phyloP scores from a whole-genome alignment of 2,797 vertebrate genomes.

The Distichodus sexfasciatus region DNA sequence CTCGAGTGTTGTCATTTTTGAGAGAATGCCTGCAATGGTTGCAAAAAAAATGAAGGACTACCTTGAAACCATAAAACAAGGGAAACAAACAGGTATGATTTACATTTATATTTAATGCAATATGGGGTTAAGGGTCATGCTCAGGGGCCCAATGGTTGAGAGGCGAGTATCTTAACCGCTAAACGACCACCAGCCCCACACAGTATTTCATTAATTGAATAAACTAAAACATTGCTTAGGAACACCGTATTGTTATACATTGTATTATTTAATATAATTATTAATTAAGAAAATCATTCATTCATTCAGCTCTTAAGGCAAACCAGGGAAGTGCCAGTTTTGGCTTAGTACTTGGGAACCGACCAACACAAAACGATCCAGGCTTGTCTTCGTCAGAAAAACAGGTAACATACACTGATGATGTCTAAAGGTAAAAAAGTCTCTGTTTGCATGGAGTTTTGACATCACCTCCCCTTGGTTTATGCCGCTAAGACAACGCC shows the following conservation, averaged over 20 bases:
- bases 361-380: slow-evolving; percentile 83
- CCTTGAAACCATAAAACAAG: slow-evolving; percentile 85
- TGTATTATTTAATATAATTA: not conserved
- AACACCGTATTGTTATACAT: not conserved
- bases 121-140: no score
- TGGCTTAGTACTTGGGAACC: slow-evolving; percentile 83
- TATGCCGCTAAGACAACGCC: slow-evolving; percentile 71
- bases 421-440: not conserved
- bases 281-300: not conserved
- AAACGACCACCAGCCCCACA: no score
- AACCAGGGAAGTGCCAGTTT: slow-evolving; percentile 93
- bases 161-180: no score
- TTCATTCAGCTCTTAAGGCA: slow-evolving; percentile 79
- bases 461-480: not conserved
- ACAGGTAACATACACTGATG: slow-evolving; percentile 75
- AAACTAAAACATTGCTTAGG: no score
- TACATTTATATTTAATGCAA: no score
- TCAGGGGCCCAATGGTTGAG: no score
- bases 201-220: no score
- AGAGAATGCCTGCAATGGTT: slow-evolving; percentile 79
- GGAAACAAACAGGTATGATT: slow-evolving; percentile 79
- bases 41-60: slow-evolving; percentile 87
- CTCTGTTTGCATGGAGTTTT: not conserved
- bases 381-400: slow-evolving; percentile 80
- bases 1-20: slow-evolving; percentile 81